These are phyloP conservation scores for Petrolisthes manimaculis DNA, from an alignment of 2,888 invertebrate genomes.

Conservation along the genomic window DNA sequence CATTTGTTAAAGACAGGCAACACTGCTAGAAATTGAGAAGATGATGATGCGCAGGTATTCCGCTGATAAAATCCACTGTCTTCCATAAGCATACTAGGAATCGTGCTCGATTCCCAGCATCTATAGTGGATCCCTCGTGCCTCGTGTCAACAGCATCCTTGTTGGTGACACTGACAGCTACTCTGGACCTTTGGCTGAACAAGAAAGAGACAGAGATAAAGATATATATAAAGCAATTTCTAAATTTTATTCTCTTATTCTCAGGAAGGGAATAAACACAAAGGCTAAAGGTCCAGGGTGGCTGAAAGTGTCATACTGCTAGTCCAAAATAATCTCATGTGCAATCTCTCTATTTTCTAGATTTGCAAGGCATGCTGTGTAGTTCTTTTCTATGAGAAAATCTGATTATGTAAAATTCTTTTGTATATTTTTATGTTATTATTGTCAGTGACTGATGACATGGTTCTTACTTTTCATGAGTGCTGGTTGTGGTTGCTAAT, in stretches of 20 bases:
- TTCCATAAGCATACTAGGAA: constrained; percentile 61
- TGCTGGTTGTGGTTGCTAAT: no score
- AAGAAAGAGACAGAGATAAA: not conserved
- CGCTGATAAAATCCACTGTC: constrained; percentile 62
- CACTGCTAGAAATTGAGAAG: constrained; percentile 21
- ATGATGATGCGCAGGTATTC: constrained; percentile 54
- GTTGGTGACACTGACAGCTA: constrained; percentile 43
- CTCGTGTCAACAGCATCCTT: constrained; percentile 54
- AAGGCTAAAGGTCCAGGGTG: constrained; percentile 31
- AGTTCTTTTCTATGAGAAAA: constrained; percentile 32
- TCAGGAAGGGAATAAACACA: constrained; percentile 9
- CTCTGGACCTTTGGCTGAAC: constrained; percentile 10
- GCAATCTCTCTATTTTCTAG: constrained; percentile 62
- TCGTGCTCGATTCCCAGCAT: constrained; percentile 35
- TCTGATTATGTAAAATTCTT: constrained; percentile 25
- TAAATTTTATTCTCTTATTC: not conserved
- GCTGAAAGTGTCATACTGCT: constrained; percentile 46
- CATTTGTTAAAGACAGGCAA: constrained; percentile 22
- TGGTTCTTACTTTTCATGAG: not conserved
- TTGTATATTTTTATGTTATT: constrained; percentile 12
- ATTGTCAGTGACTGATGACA: not conserved
- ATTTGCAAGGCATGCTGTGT: constrained; percentile 58
- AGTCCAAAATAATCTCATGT: constrained; percentile 60
- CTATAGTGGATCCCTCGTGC: constrained; percentile 60
- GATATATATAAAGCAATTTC: constrained; percentile 27